Evolutionary conservation across 2,797 vertebrate species (phyloP), one percentile per base, ranked within the genome.

Genomic region (Gephyroberyx darwinii): DNA sequence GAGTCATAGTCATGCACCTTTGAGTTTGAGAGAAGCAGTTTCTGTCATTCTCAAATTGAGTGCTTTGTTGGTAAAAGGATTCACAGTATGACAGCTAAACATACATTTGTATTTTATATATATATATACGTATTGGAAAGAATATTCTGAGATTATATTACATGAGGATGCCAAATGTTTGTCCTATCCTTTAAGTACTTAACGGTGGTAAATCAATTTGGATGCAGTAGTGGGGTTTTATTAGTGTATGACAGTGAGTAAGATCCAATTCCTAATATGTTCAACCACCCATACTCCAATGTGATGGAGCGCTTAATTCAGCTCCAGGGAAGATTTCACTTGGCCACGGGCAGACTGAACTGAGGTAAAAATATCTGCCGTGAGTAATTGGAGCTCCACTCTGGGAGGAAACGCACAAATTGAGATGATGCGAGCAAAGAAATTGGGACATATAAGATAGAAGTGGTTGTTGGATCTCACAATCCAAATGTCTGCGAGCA

Each of bases 321-420:
- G 19, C 43, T 54, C 19, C 63, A 35, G 26, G 55, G 76, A 73
- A 81, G 67, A 62, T 74, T 2, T 3, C 63, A 22, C 30, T 67
- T 55, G 71, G 41, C 57, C 37, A 69, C 14, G 22, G 62, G 55
- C 77, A 70, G 56, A 80, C 65, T 63, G 39, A 71, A 33, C 51
- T 62, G 67, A 73, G 66, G 63, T 64, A 69, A 71, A 37, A 65
- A 74, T 68, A 73, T 55, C 35, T 79, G 75, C 76, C 73, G 66
- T 52, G 26, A 75, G 30, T 83, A 83, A 76, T 59, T 63, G 57
- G 65, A 62, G 62, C 64, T 75, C 65, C 41, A 56, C n/a, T 75
- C 45, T 74, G 43, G 75, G 39, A 64, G 45, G 52, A 63, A 53
- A 52, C 12, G 48, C 22, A 64, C 37, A 71, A 78, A 81, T 68